Conservation (phyloP, 2,797 vertebrate species). For the Poecile montanus region DNA sequence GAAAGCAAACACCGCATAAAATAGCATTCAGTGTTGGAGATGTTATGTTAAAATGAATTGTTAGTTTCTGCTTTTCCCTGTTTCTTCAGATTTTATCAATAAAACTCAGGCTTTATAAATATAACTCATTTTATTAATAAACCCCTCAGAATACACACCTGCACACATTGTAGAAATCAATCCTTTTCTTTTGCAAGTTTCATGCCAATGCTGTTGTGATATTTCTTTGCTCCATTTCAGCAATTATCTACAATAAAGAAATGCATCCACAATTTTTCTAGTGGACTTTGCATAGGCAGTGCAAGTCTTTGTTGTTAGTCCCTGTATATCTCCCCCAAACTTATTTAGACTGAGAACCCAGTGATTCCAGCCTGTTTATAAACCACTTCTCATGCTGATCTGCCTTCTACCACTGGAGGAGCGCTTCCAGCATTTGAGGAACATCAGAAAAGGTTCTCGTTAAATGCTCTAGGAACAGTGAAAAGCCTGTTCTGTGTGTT, state of each 20-base stretch:
- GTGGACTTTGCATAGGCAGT: accelerated
- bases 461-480: accelerated
- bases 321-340: background rate
- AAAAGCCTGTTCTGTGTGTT: accelerated
- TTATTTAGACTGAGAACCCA: background rate
- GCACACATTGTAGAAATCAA: background rate
- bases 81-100: no score
- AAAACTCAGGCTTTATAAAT: no score
- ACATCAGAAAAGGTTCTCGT: accelerated
- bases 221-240: background rate
- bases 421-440: accelerated
- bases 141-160: no score
- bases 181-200: background rate
- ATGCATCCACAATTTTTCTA: background rate
- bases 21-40: no score
- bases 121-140: no score
- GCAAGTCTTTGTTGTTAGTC: background rate
- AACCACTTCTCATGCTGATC: accelerated
- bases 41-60: no score
- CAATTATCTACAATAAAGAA: background rate
- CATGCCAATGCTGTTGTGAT: background rate
- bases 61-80: no score
- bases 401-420: background rate
- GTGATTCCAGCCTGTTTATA: accelerated
- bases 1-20: no score